Evolutionary conservation across 2,797 vertebrate species (phyloP).

Genomic region (Pseudochromis fuscus): DNA sequence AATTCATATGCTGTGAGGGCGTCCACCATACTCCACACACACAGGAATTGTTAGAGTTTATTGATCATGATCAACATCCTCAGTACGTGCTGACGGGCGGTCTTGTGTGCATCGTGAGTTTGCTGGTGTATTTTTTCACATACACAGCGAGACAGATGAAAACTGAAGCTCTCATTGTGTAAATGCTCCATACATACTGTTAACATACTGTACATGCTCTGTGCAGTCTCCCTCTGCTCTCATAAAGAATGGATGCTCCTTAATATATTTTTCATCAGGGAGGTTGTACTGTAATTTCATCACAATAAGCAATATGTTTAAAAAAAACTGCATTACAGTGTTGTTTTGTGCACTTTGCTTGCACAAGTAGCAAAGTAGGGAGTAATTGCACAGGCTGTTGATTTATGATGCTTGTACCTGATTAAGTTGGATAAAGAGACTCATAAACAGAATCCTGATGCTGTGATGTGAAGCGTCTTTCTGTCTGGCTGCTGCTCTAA

Average conservation of each 20-base stretch:
- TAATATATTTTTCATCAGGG: constrained; percentile 72
- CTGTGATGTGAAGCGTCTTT: constrained; percentile 42
- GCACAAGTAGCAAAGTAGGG: constrained; percentile 40
- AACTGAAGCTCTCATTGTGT: constrained; percentile 15
- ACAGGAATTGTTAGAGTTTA: too few relatives aligned
- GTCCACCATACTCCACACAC: too few relatives aligned
- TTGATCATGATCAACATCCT: too few relatives aligned
- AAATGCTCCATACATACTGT: constrained; percentile 19
- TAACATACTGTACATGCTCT: constrained; percentile 15
- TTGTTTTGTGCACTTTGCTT: constrained; percentile 41
- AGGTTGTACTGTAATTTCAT: constrained; percentile 62
- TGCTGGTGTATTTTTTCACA: too few relatives aligned
- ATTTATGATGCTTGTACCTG: constrained; percentile 56
- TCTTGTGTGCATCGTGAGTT: too few relatives aligned
- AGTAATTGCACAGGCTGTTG: constrained; percentile 45
- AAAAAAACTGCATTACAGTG: constrained; percentile 26
- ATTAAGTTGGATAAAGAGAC: constrained; percentile 61
- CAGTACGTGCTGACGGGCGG: too few relatives aligned
- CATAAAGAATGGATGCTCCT: constrained; percentile 71
- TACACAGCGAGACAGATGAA: too few relatives aligned
- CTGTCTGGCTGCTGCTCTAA: constrained; percentile 33
- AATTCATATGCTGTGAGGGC: too few relatives aligned
- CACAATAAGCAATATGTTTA: constrained; percentile 43
- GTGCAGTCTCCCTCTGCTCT: constrained; percentile 49
- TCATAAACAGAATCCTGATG: constrained; percentile 37